Conservation (phyloP, 2,888 invertebrate genomes). For the Orthonychiurus folsomi region DNA sequence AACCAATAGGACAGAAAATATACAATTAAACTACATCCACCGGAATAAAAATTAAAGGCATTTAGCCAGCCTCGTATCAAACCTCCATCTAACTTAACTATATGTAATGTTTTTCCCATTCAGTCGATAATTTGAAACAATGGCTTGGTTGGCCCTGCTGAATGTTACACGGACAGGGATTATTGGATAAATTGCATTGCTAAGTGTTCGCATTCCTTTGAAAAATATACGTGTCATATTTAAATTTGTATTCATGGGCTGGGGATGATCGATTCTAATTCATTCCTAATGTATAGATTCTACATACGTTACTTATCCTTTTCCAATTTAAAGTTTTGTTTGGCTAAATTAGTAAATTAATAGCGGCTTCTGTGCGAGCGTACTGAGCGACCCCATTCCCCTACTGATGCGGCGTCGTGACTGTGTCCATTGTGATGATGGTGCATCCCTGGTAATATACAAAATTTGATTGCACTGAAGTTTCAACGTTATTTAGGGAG, state of each 20-base stretch:
- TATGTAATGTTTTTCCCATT: too few species aligned
- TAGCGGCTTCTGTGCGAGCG: conserved; percentile 39
- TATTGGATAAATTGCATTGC: background rate
- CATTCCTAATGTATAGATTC: background rate
- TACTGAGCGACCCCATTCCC: conserved; percentile 36
- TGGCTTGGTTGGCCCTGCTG: too few species aligned
- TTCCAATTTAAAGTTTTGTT: background rate
- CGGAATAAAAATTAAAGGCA: too few species aligned
- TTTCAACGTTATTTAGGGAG: too few species aligned
- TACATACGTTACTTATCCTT: background rate
- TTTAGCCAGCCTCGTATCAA: too few species aligned
- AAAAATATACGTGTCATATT: background rate
- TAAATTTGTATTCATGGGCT: background rate
- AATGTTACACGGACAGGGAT: too few species aligned
- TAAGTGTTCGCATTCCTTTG: background rate
- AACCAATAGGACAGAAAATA: too few species aligned
- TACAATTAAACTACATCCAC: too few species aligned
- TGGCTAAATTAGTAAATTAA: conserved; percentile 15
- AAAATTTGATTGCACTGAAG: too few species aligned
- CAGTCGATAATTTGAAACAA: too few species aligned
- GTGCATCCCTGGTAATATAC: conserved; percentile 47
- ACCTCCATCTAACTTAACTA: too few species aligned
- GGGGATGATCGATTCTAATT: background rate
- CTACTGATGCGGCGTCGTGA: conserved; percentile 32
- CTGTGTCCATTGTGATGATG: conserved; percentile 53